Conservation (phyloP, 2,113 vertebrate species). For the Carlito syrichta region DNA sequence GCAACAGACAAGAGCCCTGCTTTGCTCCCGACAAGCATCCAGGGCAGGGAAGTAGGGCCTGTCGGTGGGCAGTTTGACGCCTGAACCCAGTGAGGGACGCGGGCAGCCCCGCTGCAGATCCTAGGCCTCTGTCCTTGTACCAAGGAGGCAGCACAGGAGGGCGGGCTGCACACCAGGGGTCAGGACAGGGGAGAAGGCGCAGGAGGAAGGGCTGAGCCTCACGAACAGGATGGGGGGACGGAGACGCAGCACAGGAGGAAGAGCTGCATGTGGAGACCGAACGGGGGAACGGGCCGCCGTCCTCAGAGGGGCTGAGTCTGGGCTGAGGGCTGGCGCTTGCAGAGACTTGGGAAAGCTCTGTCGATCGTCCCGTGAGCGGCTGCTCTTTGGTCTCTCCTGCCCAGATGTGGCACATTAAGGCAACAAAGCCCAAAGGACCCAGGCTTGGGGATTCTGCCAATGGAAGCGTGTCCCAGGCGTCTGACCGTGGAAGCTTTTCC, state of each 20-base stretch:
- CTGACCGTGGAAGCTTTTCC: no score
- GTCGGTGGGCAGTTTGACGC: neutral
- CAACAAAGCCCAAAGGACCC: neutral
- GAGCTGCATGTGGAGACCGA: neutral
- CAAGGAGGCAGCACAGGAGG: no score
- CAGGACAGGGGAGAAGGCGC: no score
- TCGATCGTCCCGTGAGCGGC: no score
- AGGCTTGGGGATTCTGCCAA: neutral
- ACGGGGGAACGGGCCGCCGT: rapidly evolving
- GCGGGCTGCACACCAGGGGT: no score
- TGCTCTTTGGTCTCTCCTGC: neutral
- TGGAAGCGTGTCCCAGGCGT: no score
- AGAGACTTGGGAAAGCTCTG: neutral
- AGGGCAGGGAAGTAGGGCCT: no score
- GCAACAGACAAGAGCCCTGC: neutral
- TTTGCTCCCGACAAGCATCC: neutral
- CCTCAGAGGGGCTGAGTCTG: neutral
- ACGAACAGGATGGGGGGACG: no score
- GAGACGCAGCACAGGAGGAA: no score
- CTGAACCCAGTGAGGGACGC: neutral
- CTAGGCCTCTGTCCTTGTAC: no score
- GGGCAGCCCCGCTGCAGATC: neutral
- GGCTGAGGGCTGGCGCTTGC: rapidly evolving
- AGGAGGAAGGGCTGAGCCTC: no score
- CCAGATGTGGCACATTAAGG: neutral